These are phyloP conservation scores for Notolabrus celidotus DNA, from an alignment of 2,797 vertebrate species.

Conservation along the genomic window DNA sequence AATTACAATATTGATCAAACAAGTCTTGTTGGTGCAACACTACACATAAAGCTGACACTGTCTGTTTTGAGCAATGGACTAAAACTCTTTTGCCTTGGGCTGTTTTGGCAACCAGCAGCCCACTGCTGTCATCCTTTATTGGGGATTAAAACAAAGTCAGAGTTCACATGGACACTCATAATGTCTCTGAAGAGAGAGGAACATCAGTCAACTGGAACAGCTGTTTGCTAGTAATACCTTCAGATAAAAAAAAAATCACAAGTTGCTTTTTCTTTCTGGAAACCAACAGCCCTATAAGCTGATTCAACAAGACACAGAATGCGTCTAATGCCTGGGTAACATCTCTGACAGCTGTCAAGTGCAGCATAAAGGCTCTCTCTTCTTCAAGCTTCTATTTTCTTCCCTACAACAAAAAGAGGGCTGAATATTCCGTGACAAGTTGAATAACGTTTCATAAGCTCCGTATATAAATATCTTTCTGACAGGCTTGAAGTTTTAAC, in stretches of 20 bases:
- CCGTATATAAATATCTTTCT: conserved; percentile 47
- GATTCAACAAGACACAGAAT: conserved; percentile 55
- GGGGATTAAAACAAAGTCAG: conserved; percentile 37
- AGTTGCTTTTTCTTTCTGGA: conserved; percentile 54
- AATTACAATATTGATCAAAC: conserved; percentile 39
- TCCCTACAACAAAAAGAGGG: conserved; percentile 21
- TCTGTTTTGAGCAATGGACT: conserved; percentile 32
- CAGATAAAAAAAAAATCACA: conserved; percentile 15
- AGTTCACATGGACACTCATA: conserved; percentile 44
- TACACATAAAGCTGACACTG: conserved; percentile 21
- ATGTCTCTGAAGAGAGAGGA: conserved; percentile 35
- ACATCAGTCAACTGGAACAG: conserved; percentile 57
- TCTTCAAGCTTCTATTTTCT: conserved; percentile 44
- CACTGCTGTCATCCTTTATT: conserved; percentile 45
- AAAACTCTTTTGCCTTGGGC: conserved; percentile 36
- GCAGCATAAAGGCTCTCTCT: conserved; percentile 42
- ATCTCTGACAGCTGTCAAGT: conserved; percentile 67
- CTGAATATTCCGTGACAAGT: conserved; percentile 46
- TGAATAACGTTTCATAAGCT: conserved; percentile 41
- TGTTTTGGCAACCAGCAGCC: conserved; percentile 44
- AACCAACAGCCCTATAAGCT: conserved; percentile 55
- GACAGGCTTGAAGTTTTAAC: conserved; percentile 40
- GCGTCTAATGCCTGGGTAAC: conserved; percentile 50
- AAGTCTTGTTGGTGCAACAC: not conserved
- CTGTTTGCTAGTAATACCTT: conserved; percentile 54